Conservation (phyloP, 2,797 vertebrate genomes). For the Eidolon dupreanum region DNA sequence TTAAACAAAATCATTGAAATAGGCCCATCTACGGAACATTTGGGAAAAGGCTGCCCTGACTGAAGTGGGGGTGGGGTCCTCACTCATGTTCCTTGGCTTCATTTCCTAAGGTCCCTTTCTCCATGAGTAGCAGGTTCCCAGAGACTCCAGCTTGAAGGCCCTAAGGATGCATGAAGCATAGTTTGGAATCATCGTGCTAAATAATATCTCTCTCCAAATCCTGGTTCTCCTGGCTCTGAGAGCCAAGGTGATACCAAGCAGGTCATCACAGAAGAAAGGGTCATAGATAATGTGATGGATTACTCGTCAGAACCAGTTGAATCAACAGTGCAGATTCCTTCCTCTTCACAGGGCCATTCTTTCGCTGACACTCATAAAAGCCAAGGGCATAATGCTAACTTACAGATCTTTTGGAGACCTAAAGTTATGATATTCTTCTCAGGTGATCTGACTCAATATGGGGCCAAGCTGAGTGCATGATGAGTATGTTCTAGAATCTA, state of each 20-base stretch:
- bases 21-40: not conserved
- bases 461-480: not conserved
- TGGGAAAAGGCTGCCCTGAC: not conserved
- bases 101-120: not conserved
- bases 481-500: not conserved
- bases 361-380: not conserved
- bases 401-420: not conserved
- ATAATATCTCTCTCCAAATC: not conserved
- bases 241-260: not conserved
- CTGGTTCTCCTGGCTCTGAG: not conserved
- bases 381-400: not conserved
- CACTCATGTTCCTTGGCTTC: not conserved
- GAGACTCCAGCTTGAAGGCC: not conserved
- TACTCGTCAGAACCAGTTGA: not conserved
- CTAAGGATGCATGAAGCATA: not conserved
- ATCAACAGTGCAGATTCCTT: not conserved
- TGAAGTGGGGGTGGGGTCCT: rapidly evolving
- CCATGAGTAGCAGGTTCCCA: not conserved
- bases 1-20: not conserved
- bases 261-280: not conserved
- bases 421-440: not conserved
- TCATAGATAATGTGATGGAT: not conserved
- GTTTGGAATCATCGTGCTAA: not conserved
- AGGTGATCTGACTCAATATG: not conserved
- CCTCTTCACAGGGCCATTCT: not conserved